phyloP scores from a whole-genome alignment of 2,888 invertebrate genomes.

The Pollenia angustigena region DNA sequence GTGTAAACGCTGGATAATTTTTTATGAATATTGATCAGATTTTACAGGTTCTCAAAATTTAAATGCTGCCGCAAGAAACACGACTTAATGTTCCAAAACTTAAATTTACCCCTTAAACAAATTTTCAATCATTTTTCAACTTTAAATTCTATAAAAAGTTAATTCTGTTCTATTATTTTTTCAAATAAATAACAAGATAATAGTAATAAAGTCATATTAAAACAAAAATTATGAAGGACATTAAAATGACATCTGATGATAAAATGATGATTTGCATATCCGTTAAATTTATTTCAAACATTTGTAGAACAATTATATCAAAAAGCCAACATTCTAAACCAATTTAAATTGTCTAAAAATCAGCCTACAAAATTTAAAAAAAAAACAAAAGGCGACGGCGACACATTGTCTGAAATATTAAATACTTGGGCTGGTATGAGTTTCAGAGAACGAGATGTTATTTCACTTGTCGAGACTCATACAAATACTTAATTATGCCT shows the following conservation, averaged over 20 bases:
- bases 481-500: slow-evolving; percentile 35
- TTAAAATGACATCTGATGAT: background rate
- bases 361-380: slow-evolving; percentile 13
- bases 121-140: too few relatives aligned
- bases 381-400: slow-evolving; percentile 32
- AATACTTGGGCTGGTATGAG: slow-evolving; percentile 20
- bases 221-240: slow-evolving; percentile 1
- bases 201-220: background rate
- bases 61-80: too few relatives aligned
- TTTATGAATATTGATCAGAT: too few relatives aligned
- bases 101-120: too few relatives aligned
- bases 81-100: too few relatives aligned
- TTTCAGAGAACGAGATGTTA: slow-evolving; percentile 13
- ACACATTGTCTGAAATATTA: slow-evolving; percentile 66
- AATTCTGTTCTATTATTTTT: too few relatives aligned
- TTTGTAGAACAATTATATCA: background rate
- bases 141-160: too few relatives aligned
- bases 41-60: too few relatives aligned
- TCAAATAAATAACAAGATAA: too few relatives aligned
- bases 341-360: slow-evolving; percentile 19
- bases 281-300: slow-evolving; percentile 15
- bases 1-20: too few relatives aligned
- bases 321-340: background rate
- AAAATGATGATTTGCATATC: background rate
- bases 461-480: slow-evolving; percentile 48